Conservation (phyloP, 2,888 invertebrate genomes). For the Sympetrum striolatum region DNA sequence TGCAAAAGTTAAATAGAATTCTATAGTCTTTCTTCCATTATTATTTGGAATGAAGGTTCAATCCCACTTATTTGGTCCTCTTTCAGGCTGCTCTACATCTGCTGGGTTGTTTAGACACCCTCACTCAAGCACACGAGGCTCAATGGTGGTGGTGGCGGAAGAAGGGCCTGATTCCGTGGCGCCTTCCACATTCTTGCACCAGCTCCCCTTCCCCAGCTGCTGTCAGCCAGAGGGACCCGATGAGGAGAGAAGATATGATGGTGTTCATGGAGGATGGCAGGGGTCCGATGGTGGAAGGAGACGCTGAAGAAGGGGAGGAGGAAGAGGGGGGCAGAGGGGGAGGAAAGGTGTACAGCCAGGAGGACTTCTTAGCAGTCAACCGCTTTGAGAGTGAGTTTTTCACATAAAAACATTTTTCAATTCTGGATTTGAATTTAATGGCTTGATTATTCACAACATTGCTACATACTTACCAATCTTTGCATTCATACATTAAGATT, state of each 20-base stretch:
- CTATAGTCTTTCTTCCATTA: too few species aligned
- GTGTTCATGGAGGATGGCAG: slow-evolving; percentile 51
- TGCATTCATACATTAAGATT: too few species aligned
- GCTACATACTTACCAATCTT: too few species aligned
- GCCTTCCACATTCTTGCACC: not conserved
- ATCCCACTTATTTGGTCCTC: not conserved
- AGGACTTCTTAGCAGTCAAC: slow-evolving; percentile 83
- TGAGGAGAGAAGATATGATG: slow-evolving; percentile 63
- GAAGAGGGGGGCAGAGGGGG: slow-evolving; percentile 10
- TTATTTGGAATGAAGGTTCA: too few species aligned
- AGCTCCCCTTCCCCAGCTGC: slow-evolving; percentile 1
- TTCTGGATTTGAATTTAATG: too few species aligned
- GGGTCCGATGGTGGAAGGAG: not conserved
- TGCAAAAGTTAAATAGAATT: too few species aligned
- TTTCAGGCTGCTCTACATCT: slow-evolving; percentile 87
- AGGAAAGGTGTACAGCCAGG: slow-evolving; percentile 73
- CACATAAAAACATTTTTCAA: not conserved
- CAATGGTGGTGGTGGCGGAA: slow-evolving; percentile 46
- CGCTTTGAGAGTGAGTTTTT: slow-evolving; percentile 81
- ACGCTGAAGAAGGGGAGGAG: slow-evolving; percentile 7
- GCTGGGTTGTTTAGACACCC: slow-evolving; percentile 86
- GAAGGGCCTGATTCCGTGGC: slow-evolving; percentile 13
- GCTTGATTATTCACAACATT: too few species aligned
- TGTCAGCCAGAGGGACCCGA: slow-evolving; percentile 59
- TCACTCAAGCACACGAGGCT: slow-evolving; percentile 74